phyloP scores from a whole-genome alignment of 1,140 invertebrate genomes.

The Drosophila repletoides region DNA sequence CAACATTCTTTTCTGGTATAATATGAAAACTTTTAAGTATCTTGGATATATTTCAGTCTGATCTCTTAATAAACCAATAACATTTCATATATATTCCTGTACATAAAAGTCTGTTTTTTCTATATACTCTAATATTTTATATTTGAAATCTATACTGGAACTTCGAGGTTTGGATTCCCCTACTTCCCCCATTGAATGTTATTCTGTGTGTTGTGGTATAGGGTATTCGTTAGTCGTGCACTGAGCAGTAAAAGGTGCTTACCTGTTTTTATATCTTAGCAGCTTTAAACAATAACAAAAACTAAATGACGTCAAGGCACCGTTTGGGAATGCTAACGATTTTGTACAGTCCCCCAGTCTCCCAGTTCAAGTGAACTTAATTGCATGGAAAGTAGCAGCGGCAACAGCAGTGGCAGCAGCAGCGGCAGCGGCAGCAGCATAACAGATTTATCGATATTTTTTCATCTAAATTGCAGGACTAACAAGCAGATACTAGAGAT shows the following conservation, averaged over 20 bases:
- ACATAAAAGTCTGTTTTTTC: too few species aligned
- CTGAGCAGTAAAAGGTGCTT: neutral
- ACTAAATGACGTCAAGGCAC: constrained; percentile 21
- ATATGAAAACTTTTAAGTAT: too few species aligned
- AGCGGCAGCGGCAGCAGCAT: neutral
- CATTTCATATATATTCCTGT: too few species aligned
- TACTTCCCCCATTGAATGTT: too few species aligned
- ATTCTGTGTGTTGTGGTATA: too few species aligned
- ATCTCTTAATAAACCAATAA: too few species aligned
- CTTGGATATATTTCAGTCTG: too few species aligned
- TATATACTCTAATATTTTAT: too few species aligned
- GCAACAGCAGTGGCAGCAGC: neutral
- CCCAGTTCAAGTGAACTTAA: neutral
- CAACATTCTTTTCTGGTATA: too few species aligned
- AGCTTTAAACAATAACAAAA: constrained; percentile 7
- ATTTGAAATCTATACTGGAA: too few species aligned
- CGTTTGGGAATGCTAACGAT: constrained; percentile 7
- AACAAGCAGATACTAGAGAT: constrained; percentile 18
- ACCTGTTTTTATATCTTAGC: constrained; percentile 6
- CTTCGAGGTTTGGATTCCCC: too few species aligned
- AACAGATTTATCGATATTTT: constrained; percentile 1
- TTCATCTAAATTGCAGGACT: constrained; percentile 22
- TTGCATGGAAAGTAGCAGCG: neutral
- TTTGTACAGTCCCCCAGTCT: constrained; percentile 26
- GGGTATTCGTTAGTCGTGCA: neutral